Conservation (phyloP, 2,113 vertebrate species). For the Pogona vitticeps region DNA sequence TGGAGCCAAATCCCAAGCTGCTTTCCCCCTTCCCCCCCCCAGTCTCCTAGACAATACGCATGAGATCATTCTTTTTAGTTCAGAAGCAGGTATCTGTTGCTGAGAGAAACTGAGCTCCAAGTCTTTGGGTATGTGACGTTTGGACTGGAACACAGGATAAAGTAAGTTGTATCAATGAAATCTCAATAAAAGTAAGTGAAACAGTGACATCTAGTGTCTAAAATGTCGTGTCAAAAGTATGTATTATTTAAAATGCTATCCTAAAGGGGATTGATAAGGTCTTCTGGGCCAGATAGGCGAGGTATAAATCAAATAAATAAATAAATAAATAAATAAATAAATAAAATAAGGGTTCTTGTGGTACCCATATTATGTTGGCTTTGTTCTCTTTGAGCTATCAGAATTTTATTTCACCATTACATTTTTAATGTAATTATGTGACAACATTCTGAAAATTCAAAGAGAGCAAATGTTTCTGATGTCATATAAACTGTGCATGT, state of each 20-base stretch:
- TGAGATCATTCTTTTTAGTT: not conserved
- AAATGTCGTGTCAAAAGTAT: not conserved
- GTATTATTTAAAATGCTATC: not conserved
- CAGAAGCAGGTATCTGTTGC: not conserved
- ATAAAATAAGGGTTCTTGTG: not conserved
- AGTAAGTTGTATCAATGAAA: not conserved
- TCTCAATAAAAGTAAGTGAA: slow-evolving; percentile 60
- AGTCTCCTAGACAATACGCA: not conserved
- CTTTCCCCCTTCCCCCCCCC: not conserved
- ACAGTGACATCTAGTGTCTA: slow-evolving; percentile 81
- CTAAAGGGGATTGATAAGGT: not conserved
- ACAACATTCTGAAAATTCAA: too few species aligned
- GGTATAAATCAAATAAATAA: too few species aligned
- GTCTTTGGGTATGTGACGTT: accelerated
- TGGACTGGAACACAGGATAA: not conserved
- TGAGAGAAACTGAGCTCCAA: not conserved
- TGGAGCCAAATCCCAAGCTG: not conserved
- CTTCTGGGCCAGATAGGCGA: too few species aligned
- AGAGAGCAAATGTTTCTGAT: not conserved
- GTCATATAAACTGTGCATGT: not conserved
- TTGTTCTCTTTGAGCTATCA: not conserved
- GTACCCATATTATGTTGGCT: too few species aligned
- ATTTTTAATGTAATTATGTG: not conserved
- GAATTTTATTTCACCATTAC: not conserved
- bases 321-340: too few species aligned